Percentiles rank a stretch among this genome's conserved stretches.
Evolutionary conservation across 2,888 invertebrate species (phyloP).

Genomic region (Megamerina dolium): DNA sequence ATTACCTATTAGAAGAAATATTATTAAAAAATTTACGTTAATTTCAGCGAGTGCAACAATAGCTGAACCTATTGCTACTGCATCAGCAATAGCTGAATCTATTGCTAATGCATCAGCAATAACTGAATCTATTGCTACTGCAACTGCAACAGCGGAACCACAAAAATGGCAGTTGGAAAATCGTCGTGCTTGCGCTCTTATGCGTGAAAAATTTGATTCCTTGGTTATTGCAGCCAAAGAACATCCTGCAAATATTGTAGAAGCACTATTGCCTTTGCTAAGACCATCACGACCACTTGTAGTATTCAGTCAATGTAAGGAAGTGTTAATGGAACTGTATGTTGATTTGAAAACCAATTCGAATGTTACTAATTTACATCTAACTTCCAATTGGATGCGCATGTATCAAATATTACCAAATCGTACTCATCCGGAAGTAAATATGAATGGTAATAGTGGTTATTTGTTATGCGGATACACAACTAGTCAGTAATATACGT

Average conservation of each 20-base stretch:
- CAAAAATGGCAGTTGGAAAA: constrained; percentile 66
- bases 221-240: constrained; percentile 76
- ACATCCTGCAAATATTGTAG: constrained; percentile 75
- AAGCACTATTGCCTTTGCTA: constrained; percentile 68
- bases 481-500: constrained; percentile 36
- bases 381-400: constrained; percentile 83
- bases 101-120: too few species aligned
- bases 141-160: background rate
- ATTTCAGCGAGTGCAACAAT: too few species aligned
- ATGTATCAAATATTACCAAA: constrained; percentile 85
- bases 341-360: constrained; percentile 65
- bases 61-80: too few species aligned
- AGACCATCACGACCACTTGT: constrained; percentile 79
- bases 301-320: constrained; percentile 72
- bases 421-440: constrained; percentile 91
- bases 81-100: too few species aligned
- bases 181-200: constrained; percentile 58
- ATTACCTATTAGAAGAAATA: too few species aligned
- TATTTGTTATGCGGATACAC: constrained; percentile 70
- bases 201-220: constrained; percentile 65
- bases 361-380: constrained; percentile 67
- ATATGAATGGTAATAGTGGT: constrained; percentile 84
- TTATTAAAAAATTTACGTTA: too few species aligned
- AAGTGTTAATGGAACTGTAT: constrained; percentile 81
- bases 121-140: too few species aligned